Evolutionary conservation across 2,797 vertebrate genomes (phyloP), one percentile per base, ranked within the genome.

Genomic region (Anabas testudineus): DNA sequence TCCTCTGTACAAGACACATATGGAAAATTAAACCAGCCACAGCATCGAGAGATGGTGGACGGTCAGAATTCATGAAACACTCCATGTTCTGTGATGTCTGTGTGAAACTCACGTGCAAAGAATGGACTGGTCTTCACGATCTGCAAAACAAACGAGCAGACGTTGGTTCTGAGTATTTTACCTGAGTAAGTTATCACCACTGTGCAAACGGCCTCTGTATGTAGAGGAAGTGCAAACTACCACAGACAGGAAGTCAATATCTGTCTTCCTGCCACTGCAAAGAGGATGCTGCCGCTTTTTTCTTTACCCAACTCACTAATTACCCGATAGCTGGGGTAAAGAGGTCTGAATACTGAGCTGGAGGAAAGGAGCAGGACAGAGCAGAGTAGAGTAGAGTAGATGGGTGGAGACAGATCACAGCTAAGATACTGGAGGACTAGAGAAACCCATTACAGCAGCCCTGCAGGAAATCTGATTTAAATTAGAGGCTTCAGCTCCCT

Each of bases 61-160:
- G 19, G 54, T 45, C 39, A 10, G 5, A 2, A 16, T 43, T 32
- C 13, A 45, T 3, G 9, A 34, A 19, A 12, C n/a, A 42, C 15
- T 19, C 2, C 10, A 37, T 24, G 14, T 6, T 39, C 9, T 3
- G 41, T 37, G 39, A 46, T 13, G 16, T 16, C 1, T 45, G 9
- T 30, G 15, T 10, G 6, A 57, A 83, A 98, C 98, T 97, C 94
- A 99, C 98, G 98, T 99, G 97, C 98, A 99, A 81, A 99, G 94
- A 83, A 99, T 99, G 86, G 98, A 98, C 89, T 99, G 98, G 90
- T 99, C 98, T 91, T 99, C 98, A 71, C 97, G 96, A 86, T 95
- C 94, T 95, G 91, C 37, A 68, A 46, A 45, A 47, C 57, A 76
- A 45, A 71, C 1, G 6, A 6, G 7, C 34, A 55, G 70, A 30